Evolutionary conservation across 1,140 invertebrate genomes (phyloP).

Genomic region (Halesus radiatus): DNA sequence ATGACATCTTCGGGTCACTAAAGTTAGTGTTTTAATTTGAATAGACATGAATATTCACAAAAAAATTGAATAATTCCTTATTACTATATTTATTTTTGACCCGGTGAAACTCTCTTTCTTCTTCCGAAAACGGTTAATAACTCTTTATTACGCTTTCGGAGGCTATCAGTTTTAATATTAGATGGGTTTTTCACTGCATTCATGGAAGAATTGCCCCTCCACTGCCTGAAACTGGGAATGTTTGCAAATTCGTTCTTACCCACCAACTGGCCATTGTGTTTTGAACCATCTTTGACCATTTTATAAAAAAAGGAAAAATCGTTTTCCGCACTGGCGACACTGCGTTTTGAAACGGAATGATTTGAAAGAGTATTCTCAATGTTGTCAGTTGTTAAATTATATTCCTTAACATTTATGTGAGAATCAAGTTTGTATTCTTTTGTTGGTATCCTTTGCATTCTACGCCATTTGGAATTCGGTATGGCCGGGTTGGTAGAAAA

Average conservation of each 20-base stretch:
- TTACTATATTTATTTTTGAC: not conserved
- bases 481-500: not conserved
- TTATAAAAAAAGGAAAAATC: slow-evolving; percentile 45
- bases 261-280: not conserved
- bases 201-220: slow-evolving; percentile 14
- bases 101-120: slow-evolving; percentile 4
- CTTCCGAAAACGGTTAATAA: not conserved
- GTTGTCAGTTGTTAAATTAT: slow-evolving; percentile 7
- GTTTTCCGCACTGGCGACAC: slow-evolving; percentile 10
- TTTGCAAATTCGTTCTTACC: slow-evolving; percentile 4
- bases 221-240: not conserved
- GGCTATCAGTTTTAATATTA: not conserved
- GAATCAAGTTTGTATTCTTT: slow-evolving; percentile 10
- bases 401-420: slow-evolving; percentile 1
- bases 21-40: not conserved
- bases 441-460: not conserved
- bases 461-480: slow-evolving; percentile 24
- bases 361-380: not conserved
- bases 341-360: not conserved
- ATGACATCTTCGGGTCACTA: too few relatives aligned
- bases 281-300: slow-evolving; percentile 24
- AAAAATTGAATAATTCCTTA: too few relatives aligned
- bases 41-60: not conserved
- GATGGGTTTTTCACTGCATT: not conserved
- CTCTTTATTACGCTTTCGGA: too few relatives aligned